Evolutionary conservation across 2,113 vertebrate species (phyloP), one percentile per base, ranked within the genome.

Genomic region (Stigmatopora nigra): DNA sequence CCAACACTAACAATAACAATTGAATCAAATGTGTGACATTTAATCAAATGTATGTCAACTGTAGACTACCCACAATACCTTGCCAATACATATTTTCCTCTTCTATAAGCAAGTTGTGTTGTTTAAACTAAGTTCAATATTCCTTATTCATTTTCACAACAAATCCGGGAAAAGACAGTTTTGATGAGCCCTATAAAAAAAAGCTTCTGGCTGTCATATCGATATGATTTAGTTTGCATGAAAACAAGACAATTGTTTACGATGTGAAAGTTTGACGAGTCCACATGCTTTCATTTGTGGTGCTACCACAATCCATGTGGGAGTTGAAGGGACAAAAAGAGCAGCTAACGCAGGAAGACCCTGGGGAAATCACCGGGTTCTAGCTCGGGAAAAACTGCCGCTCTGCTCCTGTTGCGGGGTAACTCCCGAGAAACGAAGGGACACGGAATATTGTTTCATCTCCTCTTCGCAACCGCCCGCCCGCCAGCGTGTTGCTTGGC

Each of bases 321-420:
- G 45, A 65, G 68, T 66, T 15, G 17, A 63, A 67, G 64, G 55
- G 41, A 64, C 66, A 57, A 22, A 48, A 57, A 19, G 13, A 62
- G 60, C 66, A 58, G 73, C 48, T 58, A 52, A 67, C 63, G 25
- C 2, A 38, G 60, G 22, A 49, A 64, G 19, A 52, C 31, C 73
- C 73, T 11, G 0, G 84, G 81, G 84, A 84, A 82, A 86, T 84
- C 58, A 76, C 55, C 70, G 35, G 20, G 66, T 68, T 78, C 61
- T 59, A 56, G 75, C 70, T 73, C 63, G 57, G 57, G 69, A 71
- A 71, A 31, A 68, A 22, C 68, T 58, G 64, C 67, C 46, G 72
- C 68, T 76, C 16, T 25, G 68, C 48, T 75, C 53, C 63, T 48
- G 66, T 76, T 35, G 25, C 64, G 61, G 46, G 51, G 60, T 25